A percentile compares a stretch with the other conserved stretches of the same genome.
Evolutionary conservation across 2,888 invertebrate genomes (phyloP).

Genomic region (Cactoblastis cactorum): DNA sequence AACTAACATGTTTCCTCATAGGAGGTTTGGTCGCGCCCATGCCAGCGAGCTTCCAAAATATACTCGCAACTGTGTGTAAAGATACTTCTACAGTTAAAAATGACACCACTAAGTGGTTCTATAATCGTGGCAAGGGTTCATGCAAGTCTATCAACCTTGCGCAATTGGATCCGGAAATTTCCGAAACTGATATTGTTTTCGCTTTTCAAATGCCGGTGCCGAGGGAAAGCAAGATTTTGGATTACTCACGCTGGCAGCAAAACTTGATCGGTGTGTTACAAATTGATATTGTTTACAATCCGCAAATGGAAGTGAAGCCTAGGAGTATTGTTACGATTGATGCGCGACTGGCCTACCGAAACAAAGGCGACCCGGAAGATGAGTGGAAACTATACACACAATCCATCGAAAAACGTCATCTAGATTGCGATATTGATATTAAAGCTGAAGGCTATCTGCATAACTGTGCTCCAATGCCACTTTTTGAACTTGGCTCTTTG

Average conservation of each 20-base stretch:
- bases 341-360: constrained; percentile 90
- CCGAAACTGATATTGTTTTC: constrained; percentile 91
- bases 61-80: constrained; percentile 89
- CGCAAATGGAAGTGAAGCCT: constrained; percentile 80
- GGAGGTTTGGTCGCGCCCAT: constrained; percentile 93
- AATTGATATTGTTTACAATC: constrained; percentile 88
- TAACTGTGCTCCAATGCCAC: constrained; percentile 92
- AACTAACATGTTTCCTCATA: constrained; percentile 93
- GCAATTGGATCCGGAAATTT: constrained; percentile 61
- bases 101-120: constrained; percentile 87
- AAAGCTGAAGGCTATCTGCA: constrained; percentile 86
- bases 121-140: constrained; percentile 84
- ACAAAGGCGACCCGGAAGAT: constrained; percentile 87
- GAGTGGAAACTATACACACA: constrained; percentile 92
- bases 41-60: constrained; percentile 90
- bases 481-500: constrained; percentile 97
- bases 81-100: constrained; percentile 84
- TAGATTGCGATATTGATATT: constrained; percentile 87
- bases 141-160: constrained; percentile 72
- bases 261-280: constrained; percentile 95
- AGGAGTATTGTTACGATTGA: constrained; percentile 87
- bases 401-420: constrained; percentile 88
- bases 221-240: constrained; percentile 84
- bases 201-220: constrained; percentile 94
- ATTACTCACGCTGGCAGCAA: constrained; percentile 98